Percentiles rank a stretch among this genome's conserved stretches.
Conservation (phyloP, 2,888 invertebrate genomes). For the Andrena trimmerana region DNA sequence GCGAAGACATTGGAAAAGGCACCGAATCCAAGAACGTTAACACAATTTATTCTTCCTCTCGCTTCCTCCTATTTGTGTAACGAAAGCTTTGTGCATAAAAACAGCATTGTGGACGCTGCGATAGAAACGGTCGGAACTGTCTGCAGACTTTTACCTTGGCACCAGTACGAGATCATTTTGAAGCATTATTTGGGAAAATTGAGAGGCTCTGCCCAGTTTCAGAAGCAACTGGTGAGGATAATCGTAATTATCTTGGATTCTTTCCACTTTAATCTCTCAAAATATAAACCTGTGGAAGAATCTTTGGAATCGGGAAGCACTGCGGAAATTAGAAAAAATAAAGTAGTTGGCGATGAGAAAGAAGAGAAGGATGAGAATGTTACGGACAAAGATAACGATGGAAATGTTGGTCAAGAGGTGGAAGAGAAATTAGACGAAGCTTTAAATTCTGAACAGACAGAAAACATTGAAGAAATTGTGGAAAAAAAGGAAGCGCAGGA, state of each 20-base stretch:
- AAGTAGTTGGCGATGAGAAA: constrained; percentile 76
- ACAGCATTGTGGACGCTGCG: constrained; percentile 93
- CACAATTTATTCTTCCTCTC: constrained; percentile 94
- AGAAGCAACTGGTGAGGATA: constrained; percentile 93
- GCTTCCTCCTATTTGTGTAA: constrained; percentile 92
- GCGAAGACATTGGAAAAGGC: constrained; percentile 88
- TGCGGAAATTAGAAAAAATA: constrained; percentile 28
- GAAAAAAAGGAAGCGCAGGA: constrained; percentile 73
- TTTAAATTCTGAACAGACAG: constrained; percentile 74
- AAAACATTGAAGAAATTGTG: constrained; percentile 74
- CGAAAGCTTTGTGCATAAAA: constrained; percentile 91
- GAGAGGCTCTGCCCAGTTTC: constrained; percentile 90
- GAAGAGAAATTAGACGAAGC: constrained; percentile 84
- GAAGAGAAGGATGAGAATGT: constrained; percentile 80
- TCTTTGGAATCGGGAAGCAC: not conserved
- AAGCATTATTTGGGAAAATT: constrained; percentile 93
- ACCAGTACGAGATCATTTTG: constrained; percentile 93
- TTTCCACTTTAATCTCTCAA: constrained; percentile 95
- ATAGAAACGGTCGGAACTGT: constrained; percentile 93
- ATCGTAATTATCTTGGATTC: constrained; percentile 93
- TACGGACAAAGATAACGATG: constrained; percentile 70
- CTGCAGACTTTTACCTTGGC: constrained; percentile 94
- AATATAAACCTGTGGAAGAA: constrained; percentile 83
- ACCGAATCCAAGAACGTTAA: constrained; percentile 90
- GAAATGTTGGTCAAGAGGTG: constrained; percentile 75